Evolutionary conservation across 2,113 vertebrate genomes (phyloP).

Genomic region (Barbus barbus): DNA sequence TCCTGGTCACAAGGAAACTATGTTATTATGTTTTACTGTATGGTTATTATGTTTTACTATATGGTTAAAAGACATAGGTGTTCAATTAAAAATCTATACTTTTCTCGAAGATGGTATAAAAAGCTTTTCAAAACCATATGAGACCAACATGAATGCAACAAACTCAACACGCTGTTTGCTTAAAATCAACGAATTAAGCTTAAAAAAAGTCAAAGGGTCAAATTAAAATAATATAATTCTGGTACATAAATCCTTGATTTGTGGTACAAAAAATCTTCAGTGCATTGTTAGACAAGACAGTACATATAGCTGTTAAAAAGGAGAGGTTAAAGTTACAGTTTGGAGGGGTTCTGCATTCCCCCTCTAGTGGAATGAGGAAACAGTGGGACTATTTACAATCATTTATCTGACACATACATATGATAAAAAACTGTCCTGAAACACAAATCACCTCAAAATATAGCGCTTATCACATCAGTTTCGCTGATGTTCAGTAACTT

Average conservation of each 20-base stretch:
- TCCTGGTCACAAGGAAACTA: not conserved
- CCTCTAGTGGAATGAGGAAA: too few species aligned
- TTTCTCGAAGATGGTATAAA: too few species aligned
- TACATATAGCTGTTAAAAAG: not conserved
- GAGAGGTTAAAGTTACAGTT: not conserved
- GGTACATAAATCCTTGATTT: not conserved
- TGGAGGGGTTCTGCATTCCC: too few species aligned
- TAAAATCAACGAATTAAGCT: not conserved
- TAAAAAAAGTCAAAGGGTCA: not conserved
- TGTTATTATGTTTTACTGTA: too few species aligned
- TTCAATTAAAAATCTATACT: not conserved
- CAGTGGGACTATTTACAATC: too few species aligned
- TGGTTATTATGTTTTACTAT: too few species aligned
- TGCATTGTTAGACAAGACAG: not conserved
- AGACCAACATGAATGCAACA: not conserved
- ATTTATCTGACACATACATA: not conserved
- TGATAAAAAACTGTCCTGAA: not conserved
- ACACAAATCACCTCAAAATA: not conserved
- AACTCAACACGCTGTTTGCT: not conserved
- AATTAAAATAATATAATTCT: not conserved
- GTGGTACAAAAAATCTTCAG: not conserved
- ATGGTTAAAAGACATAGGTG: not conserved
- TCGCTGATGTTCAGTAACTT: not conserved
- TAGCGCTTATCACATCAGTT: not conserved
- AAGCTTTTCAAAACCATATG: too few species aligned